Conservation (phyloP, 2,888 invertebrate genomes). For the Athalia rosae region DNA sequence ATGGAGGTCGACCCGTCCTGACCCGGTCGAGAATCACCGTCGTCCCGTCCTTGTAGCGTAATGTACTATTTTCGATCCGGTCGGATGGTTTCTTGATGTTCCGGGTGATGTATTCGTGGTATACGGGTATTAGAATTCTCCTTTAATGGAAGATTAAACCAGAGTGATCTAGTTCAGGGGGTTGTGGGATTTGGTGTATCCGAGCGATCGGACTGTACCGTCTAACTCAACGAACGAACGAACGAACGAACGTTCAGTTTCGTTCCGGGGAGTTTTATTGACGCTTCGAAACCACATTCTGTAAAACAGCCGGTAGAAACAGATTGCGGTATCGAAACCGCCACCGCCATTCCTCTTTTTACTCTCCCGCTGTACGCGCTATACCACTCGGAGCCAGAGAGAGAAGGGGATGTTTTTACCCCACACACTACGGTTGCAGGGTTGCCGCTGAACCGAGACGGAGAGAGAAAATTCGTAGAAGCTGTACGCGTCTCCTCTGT, state of each 20-base stretch:
- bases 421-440: too few relatives aligned
- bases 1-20: too few relatives aligned
- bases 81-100: neutral
- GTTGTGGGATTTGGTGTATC: neutral
- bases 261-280: slow-evolving; percentile 33
- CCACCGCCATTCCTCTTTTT: slow-evolving; percentile 31
- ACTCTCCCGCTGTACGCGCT: neutral
- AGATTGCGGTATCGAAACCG: slow-evolving; percentile 36
- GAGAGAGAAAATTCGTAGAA: too few relatives aligned
- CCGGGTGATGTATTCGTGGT: neutral
- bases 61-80: too few relatives aligned
- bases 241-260: slow-evolving; percentile 12
- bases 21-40: too few relatives aligned
- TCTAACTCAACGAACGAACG: neutral
- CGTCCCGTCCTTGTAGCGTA: too few relatives aligned
- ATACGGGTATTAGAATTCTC: neutral
- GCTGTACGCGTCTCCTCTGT: too few relatives aligned
- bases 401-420: neutral
- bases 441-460: too few relatives aligned
- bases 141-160: slow-evolving; percentile 37
- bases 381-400: neutral
- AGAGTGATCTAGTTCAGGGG: slow-evolving; percentile 11
- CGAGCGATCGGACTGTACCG: neutral
- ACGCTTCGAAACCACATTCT: slow-evolving; percentile 30
- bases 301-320: slow-evolving; percentile 32